These are phyloP conservation scores for Hermatobates lingyangjiaoensis DNA, from an alignment of 1,140 invertebrate species.

Conservation along the genomic window DNA sequence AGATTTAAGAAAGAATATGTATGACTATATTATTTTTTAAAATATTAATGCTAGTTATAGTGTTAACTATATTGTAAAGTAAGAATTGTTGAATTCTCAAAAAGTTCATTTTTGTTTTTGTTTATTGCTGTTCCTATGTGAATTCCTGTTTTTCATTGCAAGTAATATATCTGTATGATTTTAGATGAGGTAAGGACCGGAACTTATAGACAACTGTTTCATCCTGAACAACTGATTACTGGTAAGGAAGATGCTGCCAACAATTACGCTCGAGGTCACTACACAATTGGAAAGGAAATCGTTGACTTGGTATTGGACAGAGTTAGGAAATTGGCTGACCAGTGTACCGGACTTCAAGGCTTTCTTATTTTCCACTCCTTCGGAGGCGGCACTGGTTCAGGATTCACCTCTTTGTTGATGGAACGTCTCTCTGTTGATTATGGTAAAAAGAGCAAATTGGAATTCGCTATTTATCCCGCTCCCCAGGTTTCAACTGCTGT, in stretches of 20 bases:
- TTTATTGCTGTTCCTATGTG: neutral
- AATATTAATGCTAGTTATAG: too few species aligned
- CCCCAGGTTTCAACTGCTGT: constrained; percentile 49
- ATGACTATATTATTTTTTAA: too few species aligned
- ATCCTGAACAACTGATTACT: constrained; percentile 39
- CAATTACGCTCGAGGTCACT: constrained; percentile 46
- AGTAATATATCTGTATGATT: neutral
- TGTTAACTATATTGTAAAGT: too few species aligned
- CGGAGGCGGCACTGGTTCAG: constrained; percentile 73
- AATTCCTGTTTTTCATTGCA: neutral
- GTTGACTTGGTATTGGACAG: constrained; percentile 48
- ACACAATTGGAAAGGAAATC: constrained; percentile 58
- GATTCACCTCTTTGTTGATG: constrained; percentile 48
- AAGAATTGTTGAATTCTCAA: too few species aligned
- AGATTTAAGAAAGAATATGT: too few species aligned
- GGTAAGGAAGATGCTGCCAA: constrained; percentile 47
- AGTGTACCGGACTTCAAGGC: constrained; percentile 61
- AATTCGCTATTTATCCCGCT: constrained; percentile 48
- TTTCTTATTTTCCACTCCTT: constrained; percentile 76
- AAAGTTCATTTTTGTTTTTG: too few species aligned
- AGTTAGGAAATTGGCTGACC: constrained; percentile 52
- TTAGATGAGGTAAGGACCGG: constrained; percentile 45
- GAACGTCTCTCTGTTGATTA: constrained; percentile 43
- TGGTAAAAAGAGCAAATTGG: constrained; percentile 46
- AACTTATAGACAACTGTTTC: constrained; percentile 44